phyloP scores from a whole-genome alignment of 2,888 invertebrate species.

The Nycteola revayana region DNA sequence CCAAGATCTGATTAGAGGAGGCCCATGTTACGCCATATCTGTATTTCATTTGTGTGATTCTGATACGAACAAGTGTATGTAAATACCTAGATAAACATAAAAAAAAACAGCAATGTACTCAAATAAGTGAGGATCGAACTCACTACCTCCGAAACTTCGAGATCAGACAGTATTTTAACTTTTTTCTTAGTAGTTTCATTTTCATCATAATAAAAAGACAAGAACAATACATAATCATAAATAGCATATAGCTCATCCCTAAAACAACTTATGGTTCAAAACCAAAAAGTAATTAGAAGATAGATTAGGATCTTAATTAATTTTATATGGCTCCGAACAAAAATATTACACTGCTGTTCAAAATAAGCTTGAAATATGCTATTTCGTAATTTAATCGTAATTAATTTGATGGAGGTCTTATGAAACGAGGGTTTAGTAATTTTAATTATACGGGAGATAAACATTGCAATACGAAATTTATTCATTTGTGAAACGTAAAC shows the following conservation, averaged over 20 bases:
- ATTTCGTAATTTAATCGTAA: constrained; percentile 16
- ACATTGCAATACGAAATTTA: neutral
- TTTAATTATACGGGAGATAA: constrained; percentile 6
- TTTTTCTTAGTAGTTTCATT: no score
- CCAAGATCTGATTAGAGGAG: no score
- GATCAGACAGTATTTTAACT: no score
- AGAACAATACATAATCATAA: no score
- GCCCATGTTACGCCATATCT: no score
- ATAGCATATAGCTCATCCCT: constrained; percentile 3
- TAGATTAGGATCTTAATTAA: constrained; percentile 13
- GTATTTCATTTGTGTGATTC: no score
- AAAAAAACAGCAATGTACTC: no score
- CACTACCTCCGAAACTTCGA: no score
- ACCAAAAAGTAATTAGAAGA: constrained; percentile 4
- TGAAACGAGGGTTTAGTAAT: neutral
- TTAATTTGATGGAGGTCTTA: constrained; percentile 19
- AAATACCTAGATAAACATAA: no score
- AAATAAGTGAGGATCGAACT: no score
- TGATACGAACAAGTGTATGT: no score
- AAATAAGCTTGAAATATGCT: constrained; percentile 8
- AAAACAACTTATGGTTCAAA: constrained; percentile 5
- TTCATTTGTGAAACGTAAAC: neutral
- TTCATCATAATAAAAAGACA: no score
- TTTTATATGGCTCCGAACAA: constrained; percentile 13
- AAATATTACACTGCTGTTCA: constrained; percentile 10